Evolutionary conservation across 2,113 vertebrate genomes (phyloP), one percentile per base, ranked within the genome.

Genomic region (Ceyx margarethae): DNA sequence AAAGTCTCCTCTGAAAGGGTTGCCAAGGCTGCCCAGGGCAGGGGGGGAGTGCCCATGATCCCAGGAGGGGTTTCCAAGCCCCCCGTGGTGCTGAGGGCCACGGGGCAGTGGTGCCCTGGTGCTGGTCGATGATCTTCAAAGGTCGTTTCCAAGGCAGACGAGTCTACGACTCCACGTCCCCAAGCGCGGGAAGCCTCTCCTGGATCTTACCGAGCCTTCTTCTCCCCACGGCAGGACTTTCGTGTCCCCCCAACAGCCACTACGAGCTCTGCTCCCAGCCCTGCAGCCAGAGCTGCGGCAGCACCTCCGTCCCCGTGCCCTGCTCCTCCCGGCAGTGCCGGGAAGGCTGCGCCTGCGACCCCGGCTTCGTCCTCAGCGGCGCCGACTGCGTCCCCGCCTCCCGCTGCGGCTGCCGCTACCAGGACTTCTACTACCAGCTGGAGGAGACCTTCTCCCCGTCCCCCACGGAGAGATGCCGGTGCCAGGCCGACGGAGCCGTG

Each of bases 351-450:
- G 6, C 14, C 1, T 97, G 96, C 18, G 1, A 89, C 5, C 1
- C 22, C 0, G 85, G 97, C 12, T 98, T 97, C 11, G 23, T 85
- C 23, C 91, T 95, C 67, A 98, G 98, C 9, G 93, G 97, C 0
- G 69, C 95, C 1, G 75, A 48, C 4, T 98, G 98, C 11, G 96
- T 98, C 9, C 96, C 97, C 12, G 8, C 20, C 4, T 22, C 33
- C n/a, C 87, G 40, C 6, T 98, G 98, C 14, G 97, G 98, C 6
- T 98, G 98, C 72, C 88, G 81, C 12, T 81, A 97, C 13, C 68
- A 93, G 2, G 96, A 94, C 13, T 89, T 95, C 93, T 98, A 98
- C 85, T 94, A 96, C 78, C 84, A 96, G 46, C 17, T 14, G 1
- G 91, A 89, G 7, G 93, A 97, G 73, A 87, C 58, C 7, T 98